phyloP scores from a whole-genome alignment of 2,797 vertebrate genomes.

The Simalia tracyae region DNA sequence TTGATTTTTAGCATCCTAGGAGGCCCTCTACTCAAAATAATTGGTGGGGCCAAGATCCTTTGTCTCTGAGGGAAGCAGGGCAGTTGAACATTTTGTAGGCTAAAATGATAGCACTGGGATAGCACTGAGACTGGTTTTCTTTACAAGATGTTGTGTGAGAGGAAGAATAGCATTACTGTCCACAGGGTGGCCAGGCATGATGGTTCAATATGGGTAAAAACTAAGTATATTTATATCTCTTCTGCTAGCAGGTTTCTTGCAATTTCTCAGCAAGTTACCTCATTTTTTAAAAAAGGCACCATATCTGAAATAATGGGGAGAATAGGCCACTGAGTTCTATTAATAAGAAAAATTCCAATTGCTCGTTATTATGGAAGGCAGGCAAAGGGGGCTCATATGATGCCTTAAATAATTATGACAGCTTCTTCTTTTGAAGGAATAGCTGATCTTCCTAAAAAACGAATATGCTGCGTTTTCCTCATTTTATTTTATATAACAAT shows the following conservation, averaged over 20 bases:
- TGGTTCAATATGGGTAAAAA: not conserved
- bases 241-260: not conserved
- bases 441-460: constrained; percentile 11
- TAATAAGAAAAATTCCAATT: not conserved
- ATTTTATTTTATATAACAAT: constrained; percentile 1
- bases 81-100: not conserved
- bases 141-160: not conserved
- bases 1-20: constrained; percentile 1
- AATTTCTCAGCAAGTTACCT: not conserved
- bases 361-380: not conserved
- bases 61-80: not conserved
- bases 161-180: not conserved
- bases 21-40: constrained; percentile 20
- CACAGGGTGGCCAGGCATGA: not conserved
- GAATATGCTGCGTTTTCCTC: not conserved
- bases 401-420: constrained; percentile 17
- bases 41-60: not conserved
- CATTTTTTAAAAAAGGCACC: not conserved
- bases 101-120: not conserved
- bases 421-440: not conserved
- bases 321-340: constrained; percentile 6
- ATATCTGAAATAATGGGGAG: not conserved
- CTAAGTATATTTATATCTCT: not conserved
- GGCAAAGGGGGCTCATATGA: not conserved
- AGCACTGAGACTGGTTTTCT: not conserved